Percentiles rank a stretch among this genome's conserved stretches.
These are phyloP conservation scores for Lipotes vexillifer DNA, from an alignment of 2,113 vertebrate genomes.

Conservation along the genomic window DNA sequence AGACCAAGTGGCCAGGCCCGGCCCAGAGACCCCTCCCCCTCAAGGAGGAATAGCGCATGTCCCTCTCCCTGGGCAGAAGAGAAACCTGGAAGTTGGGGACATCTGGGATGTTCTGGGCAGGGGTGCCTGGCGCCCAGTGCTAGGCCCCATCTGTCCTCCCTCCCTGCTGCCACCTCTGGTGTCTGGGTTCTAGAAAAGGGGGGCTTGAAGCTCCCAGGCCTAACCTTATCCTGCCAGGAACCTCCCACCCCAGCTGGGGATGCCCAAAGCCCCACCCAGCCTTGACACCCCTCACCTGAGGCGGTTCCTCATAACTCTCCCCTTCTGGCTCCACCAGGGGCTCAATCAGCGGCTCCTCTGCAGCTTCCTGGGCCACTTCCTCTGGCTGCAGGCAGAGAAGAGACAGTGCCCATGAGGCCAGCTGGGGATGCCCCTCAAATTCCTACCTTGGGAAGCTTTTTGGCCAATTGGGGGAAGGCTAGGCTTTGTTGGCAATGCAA, in stretches of 20 bases:
- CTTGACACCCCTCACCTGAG: slow-evolving; percentile 85
- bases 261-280: not conserved
- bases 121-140: not conserved
- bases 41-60: not conserved
- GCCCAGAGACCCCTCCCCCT: not conserved
- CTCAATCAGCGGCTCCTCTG: slow-evolving; percentile 91
- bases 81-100: not conserved
- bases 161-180: not conserved
- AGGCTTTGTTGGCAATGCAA: not conserved
- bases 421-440: not conserved
- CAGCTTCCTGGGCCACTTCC: slow-evolving; percentile 96
- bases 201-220: not conserved
- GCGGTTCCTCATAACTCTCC: slow-evolving; percentile 91
- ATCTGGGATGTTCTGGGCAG: not conserved
- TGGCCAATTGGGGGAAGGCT: not conserved
- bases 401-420: not conserved
- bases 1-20: not conserved
- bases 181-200: not conserved
- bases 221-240: not conserved
- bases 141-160: not conserved
- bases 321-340: slow-evolving; percentile 94
- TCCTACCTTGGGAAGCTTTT: not conserved
- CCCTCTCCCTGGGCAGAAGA: not conserved
- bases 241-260: not conserved
- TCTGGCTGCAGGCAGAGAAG: slow-evolving; percentile 83